Evolutionary conservation across 2,797 vertebrate genomes (phyloP).

Genomic region (Ciconia nigra): DNA sequence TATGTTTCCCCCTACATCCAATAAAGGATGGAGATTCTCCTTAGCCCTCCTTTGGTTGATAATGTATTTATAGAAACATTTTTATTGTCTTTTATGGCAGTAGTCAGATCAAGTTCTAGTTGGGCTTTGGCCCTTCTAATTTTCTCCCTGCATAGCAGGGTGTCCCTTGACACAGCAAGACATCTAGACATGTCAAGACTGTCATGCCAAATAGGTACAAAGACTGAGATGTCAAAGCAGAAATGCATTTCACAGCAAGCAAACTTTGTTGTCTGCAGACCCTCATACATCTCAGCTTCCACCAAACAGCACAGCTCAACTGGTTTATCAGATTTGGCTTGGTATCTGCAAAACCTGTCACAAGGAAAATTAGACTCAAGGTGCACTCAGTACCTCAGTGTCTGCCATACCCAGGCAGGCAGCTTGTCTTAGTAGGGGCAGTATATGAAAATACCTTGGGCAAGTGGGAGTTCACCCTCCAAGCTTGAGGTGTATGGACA

Average conservation of each 20-base stretch:
- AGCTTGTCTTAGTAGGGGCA: not conserved
- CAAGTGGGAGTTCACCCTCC: not conserved
- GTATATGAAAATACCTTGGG: not conserved
- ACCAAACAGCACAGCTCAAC: not conserved
- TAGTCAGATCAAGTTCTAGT: too few relatives aligned
- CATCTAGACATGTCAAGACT: not conserved
- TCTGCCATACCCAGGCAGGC: not conserved
- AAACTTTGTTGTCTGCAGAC: not conserved
- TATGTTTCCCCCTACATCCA: too few relatives aligned
- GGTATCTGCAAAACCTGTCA: not conserved
- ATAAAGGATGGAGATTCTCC: too few relatives aligned
- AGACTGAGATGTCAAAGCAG: not conserved
- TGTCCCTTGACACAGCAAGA: not conserved
- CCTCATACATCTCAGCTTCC: not conserved
- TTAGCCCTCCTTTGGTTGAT: too few relatives aligned
- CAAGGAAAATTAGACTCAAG: not conserved
- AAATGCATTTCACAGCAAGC: not conserved
- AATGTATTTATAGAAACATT: too few relatives aligned
- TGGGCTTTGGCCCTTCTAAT: too few relatives aligned
- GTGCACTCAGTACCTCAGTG: not conserved
- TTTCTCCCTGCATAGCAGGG: too few relatives aligned
- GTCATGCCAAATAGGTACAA: not conserved
- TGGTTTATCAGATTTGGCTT: not conserved
- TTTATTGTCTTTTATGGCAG: too few relatives aligned
- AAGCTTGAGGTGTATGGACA: fast-evolving